These are phyloP conservation scores for Spheniscus humboldti DNA, from an alignment of 2,797 vertebrate genomes.

Conservation along the genomic window DNA sequence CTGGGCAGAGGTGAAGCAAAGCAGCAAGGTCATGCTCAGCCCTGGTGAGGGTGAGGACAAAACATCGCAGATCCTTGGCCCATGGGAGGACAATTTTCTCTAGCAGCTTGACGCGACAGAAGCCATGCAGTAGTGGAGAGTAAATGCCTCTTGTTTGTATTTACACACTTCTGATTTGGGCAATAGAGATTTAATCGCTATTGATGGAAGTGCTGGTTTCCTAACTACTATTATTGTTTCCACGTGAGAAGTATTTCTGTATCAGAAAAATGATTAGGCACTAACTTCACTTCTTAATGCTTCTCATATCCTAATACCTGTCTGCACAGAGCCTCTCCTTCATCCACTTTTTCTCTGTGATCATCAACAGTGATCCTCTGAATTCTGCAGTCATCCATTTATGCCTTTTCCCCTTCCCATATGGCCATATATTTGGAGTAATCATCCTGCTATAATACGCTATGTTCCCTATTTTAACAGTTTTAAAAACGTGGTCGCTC, in stretches of 20 bases:
- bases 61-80: neutral
- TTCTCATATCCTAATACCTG: neutral
- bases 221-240: neutral
- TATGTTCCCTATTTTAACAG: neutral
- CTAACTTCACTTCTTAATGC: neutral
- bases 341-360: neutral
- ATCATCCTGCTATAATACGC: neutral
- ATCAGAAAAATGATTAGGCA: neutral
- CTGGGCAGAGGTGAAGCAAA: neutral
- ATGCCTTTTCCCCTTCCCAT: neutral
- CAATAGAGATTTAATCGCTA: neutral
- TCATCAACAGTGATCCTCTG: neutral
- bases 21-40: neutral
- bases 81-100: neutral
- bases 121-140: neutral
- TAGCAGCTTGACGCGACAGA: neutral
- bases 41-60: neutral
- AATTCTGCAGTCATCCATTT: neutral
- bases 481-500: neutral
- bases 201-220: neutral
- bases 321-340: neutral
- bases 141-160: neutral
- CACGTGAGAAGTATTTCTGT: neutral
- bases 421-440: neutral
- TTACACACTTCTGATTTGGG: neutral